Evolutionary conservation across 2,888 invertebrate genomes (phyloP).

Genomic region (Apodemia hepburni): DNA sequence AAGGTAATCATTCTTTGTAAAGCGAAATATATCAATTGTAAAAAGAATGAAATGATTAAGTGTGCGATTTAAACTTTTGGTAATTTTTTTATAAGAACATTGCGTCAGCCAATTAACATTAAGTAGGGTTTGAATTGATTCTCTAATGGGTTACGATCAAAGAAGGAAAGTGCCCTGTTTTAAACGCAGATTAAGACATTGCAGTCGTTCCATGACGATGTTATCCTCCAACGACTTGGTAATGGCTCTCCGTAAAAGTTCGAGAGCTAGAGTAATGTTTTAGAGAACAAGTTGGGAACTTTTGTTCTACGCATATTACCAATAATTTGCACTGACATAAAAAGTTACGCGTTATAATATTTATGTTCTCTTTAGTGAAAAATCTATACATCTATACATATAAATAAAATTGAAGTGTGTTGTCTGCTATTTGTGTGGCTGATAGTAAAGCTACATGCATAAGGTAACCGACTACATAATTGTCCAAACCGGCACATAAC

Average conservation of each 20-base stretch:
- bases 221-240: not conserved
- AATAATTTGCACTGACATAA: too few relatives aligned
- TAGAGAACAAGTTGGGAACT: too few relatives aligned
- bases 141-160: not conserved
- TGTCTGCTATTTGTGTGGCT: too few relatives aligned
- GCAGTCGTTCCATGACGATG: slow-evolving; percentile 5
- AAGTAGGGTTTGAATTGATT: not conserved
- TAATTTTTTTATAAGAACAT: not conserved
- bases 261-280: too few relatives aligned
- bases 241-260: not conserved
- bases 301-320: too few relatives aligned
- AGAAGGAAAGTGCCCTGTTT: not conserved
- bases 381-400: too few relatives aligned
- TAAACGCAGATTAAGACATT: slow-evolving; percentile 7
- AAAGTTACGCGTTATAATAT: too few relatives aligned
- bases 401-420: too few relatives aligned
- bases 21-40: not conserved
- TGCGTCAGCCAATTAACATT: not conserved
- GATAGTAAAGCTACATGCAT: too few relatives aligned
- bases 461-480: too few relatives aligned
- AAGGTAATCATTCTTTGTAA: not conserved
- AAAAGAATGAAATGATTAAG: not conserved
- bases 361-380: too few relatives aligned
- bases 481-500: too few relatives aligned
- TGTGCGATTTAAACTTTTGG: not conserved